These are phyloP conservation scores for Melanotaenia nigrans DNA, from an alignment of 2,797 vertebrate species.

Conservation along the genomic window DNA sequence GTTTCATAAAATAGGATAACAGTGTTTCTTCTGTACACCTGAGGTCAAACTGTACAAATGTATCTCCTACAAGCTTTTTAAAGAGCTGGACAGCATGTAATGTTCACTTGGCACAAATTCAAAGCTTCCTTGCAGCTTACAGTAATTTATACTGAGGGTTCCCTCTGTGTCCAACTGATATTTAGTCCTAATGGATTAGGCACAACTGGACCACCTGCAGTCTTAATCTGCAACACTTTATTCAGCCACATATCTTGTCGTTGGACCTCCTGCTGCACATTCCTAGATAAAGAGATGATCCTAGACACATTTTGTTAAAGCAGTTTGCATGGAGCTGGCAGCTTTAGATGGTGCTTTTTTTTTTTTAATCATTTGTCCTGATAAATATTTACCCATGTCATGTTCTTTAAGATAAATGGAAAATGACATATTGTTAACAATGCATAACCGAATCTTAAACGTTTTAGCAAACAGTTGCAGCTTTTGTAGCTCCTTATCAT, in stretches of 20 bases:
- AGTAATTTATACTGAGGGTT: conserved; percentile 12
- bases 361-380: conserved; percentile 12
- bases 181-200: conserved; percentile 33
- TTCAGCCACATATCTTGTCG: conserved; percentile 47
- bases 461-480: conserved; percentile 10
- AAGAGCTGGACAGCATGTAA: neutral
- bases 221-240: conserved; percentile 46
- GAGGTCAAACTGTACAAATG: neutral
- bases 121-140: neutral
- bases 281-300: conserved; percentile 21
- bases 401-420: neutral
- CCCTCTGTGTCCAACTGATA: conserved; percentile 34
- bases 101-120: neutral
- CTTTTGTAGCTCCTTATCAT: conserved; percentile 19
- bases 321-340: neutral
- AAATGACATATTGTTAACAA: neutral
- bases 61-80: conserved; percentile 1
- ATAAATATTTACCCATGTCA: neutral
- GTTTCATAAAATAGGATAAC: neutral
- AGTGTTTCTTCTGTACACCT: neutral
- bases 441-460: conserved; percentile 5
- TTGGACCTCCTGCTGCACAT: conserved; percentile 37
- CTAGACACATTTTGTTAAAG: conserved; percentile 12
- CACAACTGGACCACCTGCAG: conserved; percentile 41
- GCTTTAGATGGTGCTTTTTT: neutral